Percentiles rank a stretch among this genome's conserved stretches.
phyloP scores from a whole-genome alignment of 2,888 invertebrate genomes.

The Polymixis lichenea region DNA sequence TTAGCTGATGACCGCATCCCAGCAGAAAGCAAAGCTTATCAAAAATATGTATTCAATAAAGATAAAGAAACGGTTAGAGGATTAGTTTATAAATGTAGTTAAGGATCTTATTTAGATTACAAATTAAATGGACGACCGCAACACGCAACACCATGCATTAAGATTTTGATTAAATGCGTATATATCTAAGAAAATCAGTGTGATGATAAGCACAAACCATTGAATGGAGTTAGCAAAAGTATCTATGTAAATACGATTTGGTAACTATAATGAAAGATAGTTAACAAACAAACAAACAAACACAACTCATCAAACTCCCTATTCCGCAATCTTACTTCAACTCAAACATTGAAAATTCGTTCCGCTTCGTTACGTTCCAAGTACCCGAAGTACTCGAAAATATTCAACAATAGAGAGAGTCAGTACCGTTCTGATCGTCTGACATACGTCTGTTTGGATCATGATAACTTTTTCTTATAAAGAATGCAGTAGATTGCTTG shows the following conservation, averaged over 20 bases:
- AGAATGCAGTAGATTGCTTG: constrained; percentile 66
- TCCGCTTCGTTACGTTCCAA: constrained; percentile 63
- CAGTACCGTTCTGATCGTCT: constrained; percentile 56
- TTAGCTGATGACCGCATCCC: neutral
- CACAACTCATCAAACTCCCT: constrained; percentile 18
- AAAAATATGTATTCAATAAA: neutral
- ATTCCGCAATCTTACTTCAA: constrained; percentile 55
- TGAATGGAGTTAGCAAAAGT: neutral
- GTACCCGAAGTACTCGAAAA: constrained; percentile 58
- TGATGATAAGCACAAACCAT: neutral
- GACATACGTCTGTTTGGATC: constrained; percentile 61
- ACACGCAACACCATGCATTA: too few relatives aligned
- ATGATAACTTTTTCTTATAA: constrained; percentile 67
- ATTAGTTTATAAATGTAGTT: neutral
- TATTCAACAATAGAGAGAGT: constrained; percentile 62
- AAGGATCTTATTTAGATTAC: neutral
- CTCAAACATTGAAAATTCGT: constrained; percentile 58
- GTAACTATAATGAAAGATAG: neutral
- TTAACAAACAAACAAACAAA: constrained; percentile 4
- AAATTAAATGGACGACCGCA: too few relatives aligned
- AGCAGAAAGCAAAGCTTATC: neutral
- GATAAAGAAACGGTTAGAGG: neutral
- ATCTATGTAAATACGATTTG: neutral
- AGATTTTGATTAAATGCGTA: neutral
- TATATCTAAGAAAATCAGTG: neutral